Percentiles rank a stretch among this genome's conserved stretches.
These are phyloP conservation scores for Amniataba percoides DNA, from an alignment of 2,797 vertebrate species.

Conservation along the genomic window DNA sequence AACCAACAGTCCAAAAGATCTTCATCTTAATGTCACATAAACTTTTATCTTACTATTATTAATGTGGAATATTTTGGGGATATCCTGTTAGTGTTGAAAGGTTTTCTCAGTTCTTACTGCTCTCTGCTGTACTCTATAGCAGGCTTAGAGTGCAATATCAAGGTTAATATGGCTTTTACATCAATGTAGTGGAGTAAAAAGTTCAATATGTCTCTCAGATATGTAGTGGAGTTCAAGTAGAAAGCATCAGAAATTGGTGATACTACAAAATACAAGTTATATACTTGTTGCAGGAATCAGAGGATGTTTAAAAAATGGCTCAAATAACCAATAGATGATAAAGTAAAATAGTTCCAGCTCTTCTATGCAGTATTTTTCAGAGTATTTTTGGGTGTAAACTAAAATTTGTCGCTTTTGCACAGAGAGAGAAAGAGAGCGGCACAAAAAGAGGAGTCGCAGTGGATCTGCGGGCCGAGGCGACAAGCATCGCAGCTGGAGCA, in stretches of 20 bases:
- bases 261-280: neutral
- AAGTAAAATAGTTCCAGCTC: neutral
- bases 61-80: too few species aligned
- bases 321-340: neutral
- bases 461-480: conserved; percentile 72
- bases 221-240: neutral
- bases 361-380: neutral
- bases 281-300: too few species aligned
- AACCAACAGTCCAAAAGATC: neutral
- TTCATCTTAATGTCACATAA: too few species aligned
- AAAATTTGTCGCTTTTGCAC: neutral
- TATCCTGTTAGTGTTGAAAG: too few species aligned
- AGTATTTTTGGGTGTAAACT: neutral
- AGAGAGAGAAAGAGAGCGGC: conserved; percentile 84
- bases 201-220: neutral
- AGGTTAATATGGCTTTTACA: neutral
- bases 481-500: conserved; percentile 83
- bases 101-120: too few species aligned
- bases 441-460: conserved; percentile 82
- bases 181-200: neutral
- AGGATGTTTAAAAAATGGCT: neutral
- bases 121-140: too few species aligned
- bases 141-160: neutral
- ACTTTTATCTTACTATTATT: too few species aligned
- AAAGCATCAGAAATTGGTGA: neutral